A percentile compares a stretch with the other conserved stretches of the same genome.
phyloP scores from a whole-genome alignment of 2,797 vertebrate genomes.

The Rhadinocentrus ornatus region DNA sequence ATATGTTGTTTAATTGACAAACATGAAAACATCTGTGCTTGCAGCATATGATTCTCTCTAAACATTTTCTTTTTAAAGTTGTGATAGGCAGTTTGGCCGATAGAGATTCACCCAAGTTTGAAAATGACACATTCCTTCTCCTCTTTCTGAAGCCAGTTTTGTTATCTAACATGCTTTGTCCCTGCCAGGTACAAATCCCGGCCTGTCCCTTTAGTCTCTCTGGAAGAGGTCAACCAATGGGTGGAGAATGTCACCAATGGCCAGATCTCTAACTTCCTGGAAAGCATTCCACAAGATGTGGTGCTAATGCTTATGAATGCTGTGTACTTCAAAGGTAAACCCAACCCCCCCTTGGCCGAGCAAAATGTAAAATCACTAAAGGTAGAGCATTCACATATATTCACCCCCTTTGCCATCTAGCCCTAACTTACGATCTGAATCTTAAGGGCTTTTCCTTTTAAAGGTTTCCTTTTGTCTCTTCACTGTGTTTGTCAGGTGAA shows the following conservation, averaged over 20 bases:
- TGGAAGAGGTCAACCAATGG: constrained; percentile 88
- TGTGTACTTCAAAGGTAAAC: constrained; percentile 90
- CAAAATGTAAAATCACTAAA: too few relatives aligned
- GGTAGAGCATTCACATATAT: too few relatives aligned
- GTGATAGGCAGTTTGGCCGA: too few relatives aligned
- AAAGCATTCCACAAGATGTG: constrained; percentile 80
- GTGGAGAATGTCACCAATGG: constrained; percentile 87
- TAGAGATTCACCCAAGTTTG: too few relatives aligned
- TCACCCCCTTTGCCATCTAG: too few relatives aligned
- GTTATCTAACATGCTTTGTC: background rate
- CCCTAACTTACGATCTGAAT: background rate
- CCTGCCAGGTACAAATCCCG: constrained; percentile 81
- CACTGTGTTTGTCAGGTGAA: constrained; percentile 78
- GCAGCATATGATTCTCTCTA: too few relatives aligned
- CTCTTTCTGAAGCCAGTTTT: too few relatives aligned
- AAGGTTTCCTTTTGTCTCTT: background rate
- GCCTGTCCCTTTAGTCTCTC: constrained; percentile 81
- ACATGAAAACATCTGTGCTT: too few relatives aligned
- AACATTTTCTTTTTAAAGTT: too few relatives aligned
- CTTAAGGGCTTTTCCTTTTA: background rate
- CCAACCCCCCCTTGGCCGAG: too few relatives aligned
- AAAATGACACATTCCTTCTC: too few relatives aligned
- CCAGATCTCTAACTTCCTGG: constrained; percentile 87
- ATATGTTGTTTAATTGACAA: too few relatives aligned
- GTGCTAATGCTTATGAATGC: constrained; percentile 90